Base-by-base conservation (phyloP, 2,888 invertebrate genomes). In the Cynaeus angustus region DNA sequence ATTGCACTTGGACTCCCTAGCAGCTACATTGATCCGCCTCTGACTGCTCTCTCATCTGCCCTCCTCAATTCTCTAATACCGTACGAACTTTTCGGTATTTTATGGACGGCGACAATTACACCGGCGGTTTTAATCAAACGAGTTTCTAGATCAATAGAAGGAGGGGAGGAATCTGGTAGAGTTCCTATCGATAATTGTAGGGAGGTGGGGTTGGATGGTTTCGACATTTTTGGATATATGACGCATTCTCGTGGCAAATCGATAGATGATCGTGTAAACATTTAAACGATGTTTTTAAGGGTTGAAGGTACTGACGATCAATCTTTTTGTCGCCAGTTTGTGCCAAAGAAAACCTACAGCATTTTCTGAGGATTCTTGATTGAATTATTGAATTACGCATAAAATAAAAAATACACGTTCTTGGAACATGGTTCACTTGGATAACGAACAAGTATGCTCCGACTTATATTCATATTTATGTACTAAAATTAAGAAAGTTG, bases 21-120 rank as follows among this genome's bases (percentile, higher is more conserved):
- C 69, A 55, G 75, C 75, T 72, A 75, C 75, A 77, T 77, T 77
- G 76, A 77, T 76, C 75, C 72, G 72, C 59, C 74, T 72, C 66
- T 59, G 64, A 68, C 68, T 68, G 62, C 56, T 64, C 68, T 66
- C 66, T 67, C 66, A 67, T 67, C 59, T 59, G 59, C 59, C 59
- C 58, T 59, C 28, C 52, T 28, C 37, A 45, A 37, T 43, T 65
- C 50, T 16, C 45, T 37, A 55, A 41, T 53, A 52, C 37, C 64
- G 37, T 48, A 33, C 66, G 48, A 46, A 66, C 45, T 38, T 55
- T 61, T 50, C 43, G 62, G 62, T 41, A 50, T 64, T 64, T 64
- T 53, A 53, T 52, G 64, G 64, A 48, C 30, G 61, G 59, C 26
- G 58, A 45, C 33, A 28, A 59, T 59, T 46, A 14, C 58, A 58